phyloP scores from a whole-genome alignment of 2,888 invertebrate genomes.

The Zaprionus bogoriensis region DNA sequence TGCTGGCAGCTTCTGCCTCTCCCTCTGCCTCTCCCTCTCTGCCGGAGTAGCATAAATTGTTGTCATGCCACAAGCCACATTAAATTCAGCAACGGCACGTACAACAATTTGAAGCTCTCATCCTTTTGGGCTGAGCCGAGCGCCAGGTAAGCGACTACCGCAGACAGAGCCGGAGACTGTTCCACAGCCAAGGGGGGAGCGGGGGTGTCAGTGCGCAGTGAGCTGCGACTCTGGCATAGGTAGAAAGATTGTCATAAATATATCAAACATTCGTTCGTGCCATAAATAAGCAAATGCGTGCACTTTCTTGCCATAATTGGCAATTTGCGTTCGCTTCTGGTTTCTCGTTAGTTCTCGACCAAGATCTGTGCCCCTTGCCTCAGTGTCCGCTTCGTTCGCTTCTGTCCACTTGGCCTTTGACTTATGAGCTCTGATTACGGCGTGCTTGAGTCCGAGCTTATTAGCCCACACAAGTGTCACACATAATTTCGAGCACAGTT shows the following conservation, averaged over 20 bases:
- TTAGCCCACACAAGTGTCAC: constrained; percentile 30
- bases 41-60: constrained; percentile 59
- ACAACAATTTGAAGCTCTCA: constrained; percentile 45
- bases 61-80: constrained; percentile 61
- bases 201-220: neutral
- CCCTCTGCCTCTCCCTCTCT: neutral
- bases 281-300: constrained; percentile 71
- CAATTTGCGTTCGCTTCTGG: constrained; percentile 64
- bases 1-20: neutral
- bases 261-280: constrained; percentile 62
- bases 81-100: constrained; percentile 68
- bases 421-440: constrained; percentile 32
- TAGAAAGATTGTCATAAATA: constrained; percentile 52
- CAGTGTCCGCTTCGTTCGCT: neutral
- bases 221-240: too few species aligned
- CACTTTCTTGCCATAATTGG: constrained; percentile 68
- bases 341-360: constrained; percentile 45
- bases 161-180: neutral
- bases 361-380: neutral
- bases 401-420: constrained; percentile 13
- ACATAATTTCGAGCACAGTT: constrained; percentile 6
- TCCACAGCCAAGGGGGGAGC: neutral
- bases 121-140: constrained; percentile 12
- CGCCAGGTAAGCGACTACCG: constrained; percentile 11
- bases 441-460: constrained; percentile 29